These are phyloP conservation scores for Leuciscus idus DNA, from an alignment of 2,113 vertebrate genomes.

Conservation along the genomic window DNA sequence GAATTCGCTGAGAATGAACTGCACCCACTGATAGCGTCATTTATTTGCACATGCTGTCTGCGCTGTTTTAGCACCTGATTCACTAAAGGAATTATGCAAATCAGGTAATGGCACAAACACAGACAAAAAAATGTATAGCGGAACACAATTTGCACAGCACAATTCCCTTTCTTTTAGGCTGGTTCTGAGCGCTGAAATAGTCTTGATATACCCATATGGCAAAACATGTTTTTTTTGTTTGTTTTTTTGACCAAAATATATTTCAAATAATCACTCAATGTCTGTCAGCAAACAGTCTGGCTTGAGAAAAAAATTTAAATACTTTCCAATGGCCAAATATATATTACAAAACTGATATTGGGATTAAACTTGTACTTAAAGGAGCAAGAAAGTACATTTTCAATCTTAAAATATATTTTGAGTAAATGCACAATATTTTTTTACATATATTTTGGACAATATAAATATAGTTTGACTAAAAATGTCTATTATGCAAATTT, in stretches of 20 bases:
- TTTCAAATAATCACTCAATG: neutral
- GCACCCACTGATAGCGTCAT: neutral
- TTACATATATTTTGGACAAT: neutral
- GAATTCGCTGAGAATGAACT: neutral
- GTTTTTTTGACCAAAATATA: neutral
- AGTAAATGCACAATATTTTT: neutral
- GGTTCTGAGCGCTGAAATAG: neutral
- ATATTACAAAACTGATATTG: neutral
- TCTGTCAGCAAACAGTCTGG: neutral
- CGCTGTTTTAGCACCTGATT: neutral
- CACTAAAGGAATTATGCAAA: constrained; percentile 4
- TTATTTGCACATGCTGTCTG: constrained; percentile 14
- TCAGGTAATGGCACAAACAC: neutral
- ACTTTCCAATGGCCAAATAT: neutral
- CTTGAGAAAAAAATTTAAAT: no score
- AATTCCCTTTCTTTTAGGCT: neutral
- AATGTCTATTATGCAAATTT: neutral
- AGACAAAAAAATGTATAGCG: neutral
- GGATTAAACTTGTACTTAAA: neutral
- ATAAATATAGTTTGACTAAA: neutral
- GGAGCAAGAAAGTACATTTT: neutral
- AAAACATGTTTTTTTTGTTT: neutral
- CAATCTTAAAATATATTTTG: neutral
- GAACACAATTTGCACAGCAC: neutral
- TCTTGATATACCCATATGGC: neutral